Conservation (phyloP, 2,888 invertebrate genomes). For the Andrena trimmerana region DNA sequence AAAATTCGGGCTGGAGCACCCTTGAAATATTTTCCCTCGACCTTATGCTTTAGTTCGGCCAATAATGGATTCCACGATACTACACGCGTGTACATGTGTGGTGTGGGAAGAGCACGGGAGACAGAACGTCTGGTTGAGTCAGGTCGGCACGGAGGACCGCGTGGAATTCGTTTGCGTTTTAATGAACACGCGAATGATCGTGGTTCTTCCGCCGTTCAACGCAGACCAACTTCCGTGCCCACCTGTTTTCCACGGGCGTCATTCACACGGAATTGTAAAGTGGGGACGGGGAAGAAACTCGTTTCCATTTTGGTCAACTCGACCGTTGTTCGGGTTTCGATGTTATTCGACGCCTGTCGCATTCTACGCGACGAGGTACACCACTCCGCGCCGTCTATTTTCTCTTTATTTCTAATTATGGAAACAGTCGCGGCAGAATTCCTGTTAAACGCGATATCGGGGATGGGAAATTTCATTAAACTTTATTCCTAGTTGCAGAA, state of each 20-base stretch:
- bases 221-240: conserved; percentile 44
- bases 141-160: conserved; percentile 52
- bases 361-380: neutral
- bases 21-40: neutral
- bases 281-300: conserved; percentile 54
- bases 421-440: conserved; percentile 4
- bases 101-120: conserved; percentile 18
- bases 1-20: neutral
- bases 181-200: conserved; percentile 74
- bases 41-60: conserved; percentile 8
- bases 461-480: neutral
- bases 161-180: conserved; percentile 76
- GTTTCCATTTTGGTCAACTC: conserved; percentile 61
- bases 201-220: conserved; percentile 53
- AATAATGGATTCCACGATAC: conserved; percentile 21
- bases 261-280: conserved; percentile 64
- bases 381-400: conserved; percentile 10
- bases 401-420: conserved; percentile 35
- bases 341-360: conserved; percentile 41
- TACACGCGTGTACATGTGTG: neutral
- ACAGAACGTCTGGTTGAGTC: conserved; percentile 45
- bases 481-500: neutral
- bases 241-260: conserved; percentile 55
- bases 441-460: neutral
- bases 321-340: conserved; percentile 17